These are phyloP conservation scores for Tipula lateralis DNA, from an alignment of 2,888 invertebrate genomes.

Conservation along the genomic window DNA sequence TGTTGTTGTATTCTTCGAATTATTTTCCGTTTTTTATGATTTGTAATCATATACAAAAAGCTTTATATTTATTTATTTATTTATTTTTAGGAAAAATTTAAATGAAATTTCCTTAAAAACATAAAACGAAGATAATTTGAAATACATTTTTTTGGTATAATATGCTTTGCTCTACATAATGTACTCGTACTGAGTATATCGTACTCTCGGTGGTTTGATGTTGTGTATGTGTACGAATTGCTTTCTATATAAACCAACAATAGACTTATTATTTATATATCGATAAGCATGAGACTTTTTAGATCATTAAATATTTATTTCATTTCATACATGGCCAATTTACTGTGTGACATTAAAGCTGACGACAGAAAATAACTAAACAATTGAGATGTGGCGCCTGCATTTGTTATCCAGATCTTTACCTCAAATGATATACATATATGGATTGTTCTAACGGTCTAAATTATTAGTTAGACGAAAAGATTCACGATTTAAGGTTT, in stretches of 20 bases:
- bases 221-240: background rate
- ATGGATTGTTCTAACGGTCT: no score
- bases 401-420: no score
- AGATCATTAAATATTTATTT: background rate
- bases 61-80: background rate
- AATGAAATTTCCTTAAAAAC: background rate
- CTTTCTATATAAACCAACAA: background rate
- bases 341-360: background rate
- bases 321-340: background rate
- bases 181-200: background rate
- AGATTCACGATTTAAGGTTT: no score
- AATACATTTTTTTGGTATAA: background rate
- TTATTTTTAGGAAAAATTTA: background rate
- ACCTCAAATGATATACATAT: no score
- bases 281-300: background rate
- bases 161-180: background rate
- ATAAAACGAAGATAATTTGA: background rate
- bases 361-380: background rate
- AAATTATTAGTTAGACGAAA: no score
- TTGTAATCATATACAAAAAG: constrained; percentile 7
- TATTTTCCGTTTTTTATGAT: background rate
- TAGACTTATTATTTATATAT: background rate
- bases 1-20: background rate
- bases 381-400: background rate
- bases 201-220: background rate